These are phyloP conservation scores for Bos javanicus DNA, from an alignment of 2,113 vertebrate species.

Conservation along the genomic window DNA sequence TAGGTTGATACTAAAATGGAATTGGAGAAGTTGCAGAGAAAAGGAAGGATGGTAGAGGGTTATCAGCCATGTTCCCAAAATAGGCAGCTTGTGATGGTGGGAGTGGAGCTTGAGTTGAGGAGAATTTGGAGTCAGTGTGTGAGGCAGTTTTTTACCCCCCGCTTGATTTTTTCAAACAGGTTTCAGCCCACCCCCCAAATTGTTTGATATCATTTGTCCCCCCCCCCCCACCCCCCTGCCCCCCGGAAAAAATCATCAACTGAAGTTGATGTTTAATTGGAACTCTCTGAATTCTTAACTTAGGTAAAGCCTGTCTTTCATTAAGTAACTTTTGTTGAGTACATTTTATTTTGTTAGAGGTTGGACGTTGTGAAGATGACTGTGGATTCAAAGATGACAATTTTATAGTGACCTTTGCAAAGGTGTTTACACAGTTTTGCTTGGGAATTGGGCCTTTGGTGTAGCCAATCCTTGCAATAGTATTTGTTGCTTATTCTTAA, in stretches of 20 bases:
- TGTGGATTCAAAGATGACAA: neutral
- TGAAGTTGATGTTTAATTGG: neutral
- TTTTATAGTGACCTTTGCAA: neutral
- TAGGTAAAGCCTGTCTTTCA: neutral
- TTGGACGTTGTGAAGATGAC: neutral
- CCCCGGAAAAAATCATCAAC: neutral
- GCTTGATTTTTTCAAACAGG: neutral
- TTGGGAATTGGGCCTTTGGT: neutral
- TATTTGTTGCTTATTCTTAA: neutral
- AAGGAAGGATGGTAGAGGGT: neutral
- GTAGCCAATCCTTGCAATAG: neutral
- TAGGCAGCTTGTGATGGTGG: neutral
- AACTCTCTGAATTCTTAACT: conserved; percentile 16
- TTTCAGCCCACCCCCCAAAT: neutral
- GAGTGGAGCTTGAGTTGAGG: neutral
- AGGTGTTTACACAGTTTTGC: neutral
- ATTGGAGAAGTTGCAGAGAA: neutral
- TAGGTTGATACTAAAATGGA: neutral
- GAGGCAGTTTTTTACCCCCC: neutral
- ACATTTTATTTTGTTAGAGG: neutral
- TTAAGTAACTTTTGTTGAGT: neutral
- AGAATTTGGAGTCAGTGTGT: neutral
- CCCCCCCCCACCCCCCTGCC: fast-evolving
- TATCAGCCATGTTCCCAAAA: neutral
- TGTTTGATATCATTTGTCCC: neutral